Conservation (phyloP, 2,888 invertebrate genomes). For the Dolichopus griseipennis region DNA sequence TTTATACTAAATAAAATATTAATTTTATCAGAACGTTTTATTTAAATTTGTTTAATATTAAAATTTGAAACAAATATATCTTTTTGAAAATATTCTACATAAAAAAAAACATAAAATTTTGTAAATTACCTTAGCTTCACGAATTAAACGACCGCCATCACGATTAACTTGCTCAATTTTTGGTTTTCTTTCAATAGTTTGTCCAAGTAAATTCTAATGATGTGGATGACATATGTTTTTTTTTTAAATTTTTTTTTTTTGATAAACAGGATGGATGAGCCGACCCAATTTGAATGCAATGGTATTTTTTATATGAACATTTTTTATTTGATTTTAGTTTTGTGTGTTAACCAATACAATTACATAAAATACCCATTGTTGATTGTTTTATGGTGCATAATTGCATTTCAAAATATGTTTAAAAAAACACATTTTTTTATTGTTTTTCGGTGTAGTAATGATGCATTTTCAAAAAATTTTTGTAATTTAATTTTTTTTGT, state of each 20-base stretch:
- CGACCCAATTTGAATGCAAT: no score
- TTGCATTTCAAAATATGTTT: background rate
- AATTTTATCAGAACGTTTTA: no score
- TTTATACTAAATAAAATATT: no score
- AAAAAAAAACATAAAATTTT: constrained; percentile 17
- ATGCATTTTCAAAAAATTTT: constrained; percentile 1
- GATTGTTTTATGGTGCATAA: constrained; percentile 7
- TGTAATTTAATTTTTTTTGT: background rate
- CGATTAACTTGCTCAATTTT: constrained; percentile 92
- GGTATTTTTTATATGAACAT: constrained; percentile 8
- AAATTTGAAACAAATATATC: background rate
- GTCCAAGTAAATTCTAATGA: constrained; percentile 76
- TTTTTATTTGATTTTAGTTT: constrained; percentile 16
- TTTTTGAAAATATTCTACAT: background rate
- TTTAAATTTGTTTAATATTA: background rate
- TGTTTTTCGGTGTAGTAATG: constrained; percentile 5
- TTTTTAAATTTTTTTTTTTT: constrained; percentile 1
- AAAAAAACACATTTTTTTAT: background rate
- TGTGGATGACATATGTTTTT: background rate
- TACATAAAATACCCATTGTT: background rate
- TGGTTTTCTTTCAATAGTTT: constrained; percentile 85
- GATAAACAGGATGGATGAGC: no score
- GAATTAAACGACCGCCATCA: constrained; percentile 88
- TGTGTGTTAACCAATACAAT: constrained; percentile 10
- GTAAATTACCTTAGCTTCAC: constrained; percentile 87